Conservation (phyloP, 2,113 vertebrate genomes). For the Charina bottae region DNA sequence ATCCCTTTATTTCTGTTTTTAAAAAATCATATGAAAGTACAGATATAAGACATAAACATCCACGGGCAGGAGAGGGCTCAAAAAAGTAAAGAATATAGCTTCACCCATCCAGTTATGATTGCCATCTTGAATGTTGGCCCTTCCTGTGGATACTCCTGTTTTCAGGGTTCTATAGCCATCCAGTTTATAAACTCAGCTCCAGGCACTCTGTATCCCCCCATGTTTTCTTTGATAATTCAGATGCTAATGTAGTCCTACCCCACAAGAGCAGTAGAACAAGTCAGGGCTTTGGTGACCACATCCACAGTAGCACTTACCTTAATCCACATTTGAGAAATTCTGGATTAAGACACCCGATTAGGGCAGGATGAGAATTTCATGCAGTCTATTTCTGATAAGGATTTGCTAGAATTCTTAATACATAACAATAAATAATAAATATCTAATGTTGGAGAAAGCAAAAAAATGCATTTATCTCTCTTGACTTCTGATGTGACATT, state of each 20-base stretch:
- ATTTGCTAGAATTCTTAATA: background rate
- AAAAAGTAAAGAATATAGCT: background rate
- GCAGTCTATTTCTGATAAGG: background rate
- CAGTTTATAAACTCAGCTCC: background rate
- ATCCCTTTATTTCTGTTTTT: background rate
- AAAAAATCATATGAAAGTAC: background rate
- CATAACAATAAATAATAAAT: background rate
- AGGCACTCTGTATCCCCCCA: background rate
- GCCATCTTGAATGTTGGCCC: background rate
- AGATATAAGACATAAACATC: background rate
- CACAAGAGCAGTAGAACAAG: background rate
- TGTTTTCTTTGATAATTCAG: no score
- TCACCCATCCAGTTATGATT: background rate
- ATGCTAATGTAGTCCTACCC: background rate
- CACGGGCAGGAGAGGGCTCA: background rate
- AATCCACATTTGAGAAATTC: background rate
- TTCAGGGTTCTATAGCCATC: background rate
- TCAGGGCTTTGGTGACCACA: background rate
- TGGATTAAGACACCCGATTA: background rate
- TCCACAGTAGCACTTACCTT: background rate
- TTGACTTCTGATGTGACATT: background rate
- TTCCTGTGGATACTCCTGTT: background rate
- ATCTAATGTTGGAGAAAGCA: background rate
- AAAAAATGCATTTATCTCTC: background rate
- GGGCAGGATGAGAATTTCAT: background rate